A percentile compares a stretch with the other conserved stretches of the same genome.
Evolutionary conservation across 2,797 vertebrate species (phyloP).

Genomic region (Thamnophis elegans): DNA sequence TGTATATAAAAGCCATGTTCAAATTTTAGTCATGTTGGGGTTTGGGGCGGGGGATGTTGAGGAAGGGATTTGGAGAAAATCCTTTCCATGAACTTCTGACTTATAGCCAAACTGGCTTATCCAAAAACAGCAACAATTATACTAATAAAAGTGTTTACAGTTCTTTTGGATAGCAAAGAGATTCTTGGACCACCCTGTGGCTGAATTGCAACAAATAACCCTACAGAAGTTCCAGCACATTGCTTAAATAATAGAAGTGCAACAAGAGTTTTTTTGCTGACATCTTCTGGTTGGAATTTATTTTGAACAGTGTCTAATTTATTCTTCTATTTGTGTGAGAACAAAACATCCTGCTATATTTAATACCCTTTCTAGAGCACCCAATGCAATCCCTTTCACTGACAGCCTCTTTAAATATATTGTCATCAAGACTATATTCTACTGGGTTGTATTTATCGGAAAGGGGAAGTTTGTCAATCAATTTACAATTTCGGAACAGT

Average conservation of each 20-base stretch:
- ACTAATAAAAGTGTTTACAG: no score
- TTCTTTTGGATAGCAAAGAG: neutral
- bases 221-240: neutral
- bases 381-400: neutral
- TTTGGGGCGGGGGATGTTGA: neutral
- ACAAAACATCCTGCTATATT: neutral
- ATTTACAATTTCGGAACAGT: neutral
- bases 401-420: neutral
- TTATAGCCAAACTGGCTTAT: neutral
- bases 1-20: neutral
- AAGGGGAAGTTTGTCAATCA: neutral
- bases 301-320: neutral
- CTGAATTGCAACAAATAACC: neutral
- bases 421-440: neutral
- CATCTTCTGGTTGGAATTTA: neutral
- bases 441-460: neutral
- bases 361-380: neutral
- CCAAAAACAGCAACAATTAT: neutral
- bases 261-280: neutral
- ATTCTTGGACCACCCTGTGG: neutral
- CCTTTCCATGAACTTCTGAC: neutral
- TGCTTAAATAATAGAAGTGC: neutral
- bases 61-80: neutral
- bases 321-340: neutral
- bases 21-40: neutral